A percentile compares a stretch with the other conserved stretches of the same genome.
Evolutionary conservation across 37 sponge, comb jelly and placozoan genomes (phyloP).

Genomic region (Cladorhizidae sp.): DNA sequence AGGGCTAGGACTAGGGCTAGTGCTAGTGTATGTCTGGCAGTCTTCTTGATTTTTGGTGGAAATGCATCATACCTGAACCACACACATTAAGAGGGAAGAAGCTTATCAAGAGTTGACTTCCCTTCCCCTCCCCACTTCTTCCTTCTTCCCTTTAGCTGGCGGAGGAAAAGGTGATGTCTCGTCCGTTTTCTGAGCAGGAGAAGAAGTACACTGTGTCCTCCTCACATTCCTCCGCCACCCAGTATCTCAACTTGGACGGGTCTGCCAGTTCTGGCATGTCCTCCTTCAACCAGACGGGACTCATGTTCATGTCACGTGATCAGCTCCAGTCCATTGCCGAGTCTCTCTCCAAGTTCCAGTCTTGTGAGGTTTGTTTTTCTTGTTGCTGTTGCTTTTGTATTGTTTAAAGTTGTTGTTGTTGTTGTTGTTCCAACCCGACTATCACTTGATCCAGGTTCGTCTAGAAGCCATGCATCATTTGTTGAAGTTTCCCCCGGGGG

Average conservation of each 20-base stretch:
- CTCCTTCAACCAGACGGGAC: constrained; percentile 63
- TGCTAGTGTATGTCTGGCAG: neutral
- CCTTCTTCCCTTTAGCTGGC: constrained; percentile 21
- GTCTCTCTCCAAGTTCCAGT: constrained; percentile 9
- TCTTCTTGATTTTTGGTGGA: neutral
- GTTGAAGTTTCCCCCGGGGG: constrained; percentile 67
- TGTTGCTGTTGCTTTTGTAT: neutral
- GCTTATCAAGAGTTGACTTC: too few relatives aligned
- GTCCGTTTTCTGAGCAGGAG: constrained; percentile 2
- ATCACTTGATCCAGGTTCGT: constrained; percentile 36
- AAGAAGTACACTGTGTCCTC: constrained; percentile 14
- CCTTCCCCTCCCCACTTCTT: neutral
- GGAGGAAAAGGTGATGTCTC: constrained; percentile 9
- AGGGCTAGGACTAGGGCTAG: too few relatives aligned
- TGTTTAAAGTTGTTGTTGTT: neutral
- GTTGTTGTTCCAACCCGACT: constrained; percentile 9
- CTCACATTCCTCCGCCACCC: constrained; percentile 60
- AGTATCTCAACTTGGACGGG: constrained; percentile 25
- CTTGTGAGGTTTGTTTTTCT: constrained; percentile 1
- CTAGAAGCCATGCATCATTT: constrained; percentile 60
- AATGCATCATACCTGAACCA: too few relatives aligned
- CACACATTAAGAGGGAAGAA: too few relatives aligned
- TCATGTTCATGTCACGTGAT: constrained; percentile 69
- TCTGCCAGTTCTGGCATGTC: constrained; percentile 58
- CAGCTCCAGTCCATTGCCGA: constrained; percentile 58